A percentile compares a stretch with the other conserved stretches of the same genome.
Evolutionary conservation across 2,113 vertebrate species (phyloP).

Genomic region (Pseudorectes ferrugineus): DNA sequence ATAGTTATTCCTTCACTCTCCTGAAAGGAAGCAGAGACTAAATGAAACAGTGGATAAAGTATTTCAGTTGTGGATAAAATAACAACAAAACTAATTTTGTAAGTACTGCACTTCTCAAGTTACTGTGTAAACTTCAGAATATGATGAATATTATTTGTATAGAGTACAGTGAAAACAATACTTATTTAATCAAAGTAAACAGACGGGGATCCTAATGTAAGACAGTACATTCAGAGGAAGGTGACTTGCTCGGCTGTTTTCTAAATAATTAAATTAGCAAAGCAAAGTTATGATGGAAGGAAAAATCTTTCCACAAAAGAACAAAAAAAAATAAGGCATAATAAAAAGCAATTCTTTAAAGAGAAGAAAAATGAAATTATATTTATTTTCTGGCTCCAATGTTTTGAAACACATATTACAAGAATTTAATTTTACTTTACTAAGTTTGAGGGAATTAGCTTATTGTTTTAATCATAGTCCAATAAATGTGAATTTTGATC

Average conservation of each 20-base stretch:
- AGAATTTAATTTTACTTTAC: not conserved
- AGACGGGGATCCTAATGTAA: not conserved
- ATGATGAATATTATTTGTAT: not conserved
- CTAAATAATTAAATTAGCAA: conserved; percentile 14
- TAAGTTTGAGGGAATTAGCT: not conserved
- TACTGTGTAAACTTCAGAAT: not conserved
- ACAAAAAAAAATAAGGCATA: not conserved
- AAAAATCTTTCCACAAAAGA: not conserved
- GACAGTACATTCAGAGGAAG: not conserved
- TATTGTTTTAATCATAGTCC: not conserved
- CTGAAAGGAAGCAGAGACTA: not conserved
- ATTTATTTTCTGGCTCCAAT: not conserved
- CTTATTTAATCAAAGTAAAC: conserved; percentile 28
- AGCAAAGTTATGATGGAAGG: not conserved
- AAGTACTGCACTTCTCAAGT: not conserved
- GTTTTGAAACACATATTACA: not conserved
- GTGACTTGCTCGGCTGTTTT: not conserved
- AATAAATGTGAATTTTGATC: not conserved
- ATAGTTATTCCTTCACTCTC: not conserved
- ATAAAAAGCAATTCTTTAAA: not conserved
- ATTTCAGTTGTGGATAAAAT: not conserved
- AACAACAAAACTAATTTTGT: not conserved
- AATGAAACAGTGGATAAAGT: not conserved
- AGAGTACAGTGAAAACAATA: not conserved
- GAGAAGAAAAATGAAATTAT: not conserved